Evolutionary conservation across 30 jellyfish, hydroid and myxozoan species (phyloP).

Genomic region (Rhopilema esculentum): DNA sequence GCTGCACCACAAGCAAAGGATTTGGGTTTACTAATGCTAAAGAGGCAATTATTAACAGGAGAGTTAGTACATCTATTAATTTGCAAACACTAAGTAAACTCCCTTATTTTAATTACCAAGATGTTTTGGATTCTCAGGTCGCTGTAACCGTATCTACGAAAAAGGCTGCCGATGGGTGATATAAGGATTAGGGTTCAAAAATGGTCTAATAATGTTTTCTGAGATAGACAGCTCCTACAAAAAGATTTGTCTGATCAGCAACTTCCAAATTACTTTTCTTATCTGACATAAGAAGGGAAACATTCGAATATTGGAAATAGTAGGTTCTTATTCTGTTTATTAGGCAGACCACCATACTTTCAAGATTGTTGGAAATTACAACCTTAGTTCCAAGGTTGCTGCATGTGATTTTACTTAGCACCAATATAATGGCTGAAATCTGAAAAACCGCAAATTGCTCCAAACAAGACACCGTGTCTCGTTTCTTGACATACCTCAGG

Average conservation of each 20-base stretch:
- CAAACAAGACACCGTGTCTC: too few relatives aligned
- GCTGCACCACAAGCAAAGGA: constrained; percentile 20
- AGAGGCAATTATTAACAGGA: constrained; percentile 7
- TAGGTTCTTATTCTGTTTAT: not conserved
- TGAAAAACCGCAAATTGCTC: too few relatives aligned
- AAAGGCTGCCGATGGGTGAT: not conserved
- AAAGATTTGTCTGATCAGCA: too few relatives aligned
- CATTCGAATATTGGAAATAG: not conserved
- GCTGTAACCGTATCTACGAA: not conserved
- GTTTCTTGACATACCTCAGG: too few relatives aligned
- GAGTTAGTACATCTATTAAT: not conserved
- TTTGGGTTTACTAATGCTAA: constrained; percentile 27
- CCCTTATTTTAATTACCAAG: not conserved
- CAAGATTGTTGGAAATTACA: too few relatives aligned
- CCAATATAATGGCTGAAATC: too few relatives aligned
- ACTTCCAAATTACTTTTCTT: not conserved
- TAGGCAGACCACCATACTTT: too few relatives aligned
- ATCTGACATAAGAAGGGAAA: not conserved
- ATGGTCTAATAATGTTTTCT: not conserved
- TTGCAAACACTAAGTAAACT: constrained; percentile 5
- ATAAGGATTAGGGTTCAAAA: not conserved
- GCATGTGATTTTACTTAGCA: too few relatives aligned
- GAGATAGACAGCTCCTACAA: not conserved
- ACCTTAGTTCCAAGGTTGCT: too few relatives aligned
- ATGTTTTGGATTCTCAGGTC: not conserved